Percentiles rank a stretch among this genome's conserved stretches.
Evolutionary conservation across 2,113 vertebrate species (phyloP).

Genomic region (Thalassarche chlororhynchos): DNA sequence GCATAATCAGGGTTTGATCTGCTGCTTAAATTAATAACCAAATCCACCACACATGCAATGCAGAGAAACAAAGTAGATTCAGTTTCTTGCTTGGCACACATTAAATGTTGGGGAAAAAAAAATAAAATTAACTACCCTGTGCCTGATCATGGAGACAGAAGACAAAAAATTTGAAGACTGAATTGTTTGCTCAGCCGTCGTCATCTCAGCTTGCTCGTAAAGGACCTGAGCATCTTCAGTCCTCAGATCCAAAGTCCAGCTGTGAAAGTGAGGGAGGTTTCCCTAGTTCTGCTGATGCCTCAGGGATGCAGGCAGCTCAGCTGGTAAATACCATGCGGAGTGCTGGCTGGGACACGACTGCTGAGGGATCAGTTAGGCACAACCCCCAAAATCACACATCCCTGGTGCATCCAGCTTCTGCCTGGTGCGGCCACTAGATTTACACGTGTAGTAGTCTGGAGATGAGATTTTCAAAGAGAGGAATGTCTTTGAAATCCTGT

Average conservation of each 20-base stretch:
- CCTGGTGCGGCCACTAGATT: not conserved
- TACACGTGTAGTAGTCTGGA: not conserved
- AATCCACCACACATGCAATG: not conserved
- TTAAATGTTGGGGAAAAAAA: not conserved
- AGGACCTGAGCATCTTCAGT: not conserved
- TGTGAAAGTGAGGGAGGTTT: not conserved
- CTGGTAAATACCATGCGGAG: not conserved
- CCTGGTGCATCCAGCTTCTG: not conserved
- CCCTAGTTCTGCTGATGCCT: no score
- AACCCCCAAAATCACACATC: not conserved
- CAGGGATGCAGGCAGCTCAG: not conserved
- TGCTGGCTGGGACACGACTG: not conserved
- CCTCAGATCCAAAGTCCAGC: not conserved
- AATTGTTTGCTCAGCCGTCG: not conserved
- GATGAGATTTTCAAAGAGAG: not conserved
- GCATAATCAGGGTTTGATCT: not conserved
- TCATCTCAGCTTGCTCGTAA: not conserved
- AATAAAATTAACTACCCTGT: not conserved
- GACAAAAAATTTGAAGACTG: not conserved
- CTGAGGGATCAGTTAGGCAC: not conserved
- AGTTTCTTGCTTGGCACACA: not conserved
- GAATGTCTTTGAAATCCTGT: not conserved
- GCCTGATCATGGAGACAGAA: not conserved
- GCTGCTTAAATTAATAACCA: not conserved
- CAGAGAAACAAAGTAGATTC: not conserved